Conservation (phyloP, 2,113 vertebrate species). For the Peromyscus californicus region DNA sequence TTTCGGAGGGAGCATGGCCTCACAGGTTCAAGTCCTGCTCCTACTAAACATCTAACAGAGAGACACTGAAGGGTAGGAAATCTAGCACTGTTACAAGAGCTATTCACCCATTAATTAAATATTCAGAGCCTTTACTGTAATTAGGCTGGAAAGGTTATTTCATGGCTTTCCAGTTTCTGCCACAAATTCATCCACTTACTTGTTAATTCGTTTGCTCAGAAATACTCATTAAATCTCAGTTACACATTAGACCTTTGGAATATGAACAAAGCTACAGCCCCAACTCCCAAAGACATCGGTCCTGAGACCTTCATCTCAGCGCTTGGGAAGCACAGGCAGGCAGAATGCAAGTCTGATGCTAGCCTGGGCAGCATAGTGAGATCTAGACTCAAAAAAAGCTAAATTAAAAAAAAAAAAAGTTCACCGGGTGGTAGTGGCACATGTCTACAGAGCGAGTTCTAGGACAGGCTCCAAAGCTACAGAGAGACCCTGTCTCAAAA, state of each 20-base stretch:
- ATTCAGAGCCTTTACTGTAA: neutral
- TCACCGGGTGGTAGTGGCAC: no score
- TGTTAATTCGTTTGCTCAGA: neutral
- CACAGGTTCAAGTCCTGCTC: neutral
- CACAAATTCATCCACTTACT: neutral
- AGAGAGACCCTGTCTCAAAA: no score
- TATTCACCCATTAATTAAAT: neutral
- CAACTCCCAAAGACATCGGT: neutral
- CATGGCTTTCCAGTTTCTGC: neutral
- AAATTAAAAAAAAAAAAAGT: neutral
- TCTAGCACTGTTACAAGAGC: neutral
- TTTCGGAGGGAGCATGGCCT: neutral
- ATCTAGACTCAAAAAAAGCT: neutral
- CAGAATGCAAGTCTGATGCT: neutral
- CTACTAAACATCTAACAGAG: neutral
- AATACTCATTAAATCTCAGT: neutral
- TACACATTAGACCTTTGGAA: neutral
- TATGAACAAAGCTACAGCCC: neutral
- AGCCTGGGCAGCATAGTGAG: neutral
- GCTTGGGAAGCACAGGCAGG: neutral
- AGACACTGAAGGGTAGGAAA: neutral
- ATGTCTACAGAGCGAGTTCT: no score
- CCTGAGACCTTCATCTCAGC: neutral
- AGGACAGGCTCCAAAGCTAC: no score
- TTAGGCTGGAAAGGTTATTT: neutral